These are phyloP conservation scores for Pantelozetes paolii DNA, from an alignment of 2,888 invertebrate species.

Conservation along the genomic window DNA sequence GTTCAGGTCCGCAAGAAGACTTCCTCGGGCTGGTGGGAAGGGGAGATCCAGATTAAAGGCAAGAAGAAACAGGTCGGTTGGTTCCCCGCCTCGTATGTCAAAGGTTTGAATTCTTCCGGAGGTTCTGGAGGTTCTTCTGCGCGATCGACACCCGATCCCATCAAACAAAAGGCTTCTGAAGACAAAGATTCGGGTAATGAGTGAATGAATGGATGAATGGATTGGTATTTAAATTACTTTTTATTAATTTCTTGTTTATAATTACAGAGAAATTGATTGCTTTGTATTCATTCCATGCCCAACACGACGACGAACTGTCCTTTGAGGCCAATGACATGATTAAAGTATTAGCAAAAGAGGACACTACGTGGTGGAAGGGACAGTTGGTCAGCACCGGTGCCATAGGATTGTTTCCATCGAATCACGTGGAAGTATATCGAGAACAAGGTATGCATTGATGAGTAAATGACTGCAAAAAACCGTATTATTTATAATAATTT, in stretches of 20 bases:
- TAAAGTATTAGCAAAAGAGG: constrained; percentile 80
- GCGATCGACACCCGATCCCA: constrained; percentile 52
- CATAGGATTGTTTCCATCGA: constrained; percentile 89
- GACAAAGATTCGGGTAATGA: constrained; percentile 40
- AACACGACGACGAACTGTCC: constrained; percentile 88
- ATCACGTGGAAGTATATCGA: constrained; percentile 65
- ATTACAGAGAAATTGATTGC: constrained; percentile 78
- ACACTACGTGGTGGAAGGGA: constrained; percentile 97
- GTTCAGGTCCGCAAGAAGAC: constrained; percentile 95
- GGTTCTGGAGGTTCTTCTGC: constrained; percentile 50
- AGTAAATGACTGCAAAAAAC: background rate
- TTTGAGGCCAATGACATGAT: constrained; percentile 89
- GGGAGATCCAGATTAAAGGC: constrained; percentile 81
- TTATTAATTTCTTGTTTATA: constrained; percentile 44
- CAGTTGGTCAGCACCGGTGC: constrained; percentile 73
- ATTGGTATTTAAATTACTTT: constrained; percentile 44
- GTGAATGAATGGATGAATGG: constrained; percentile 22
- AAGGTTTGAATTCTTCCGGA: constrained; percentile 55
- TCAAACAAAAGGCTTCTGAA: constrained; percentile 32
- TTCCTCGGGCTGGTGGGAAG: constrained; percentile 99
- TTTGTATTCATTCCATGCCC: constrained; percentile 85
- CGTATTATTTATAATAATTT: constrained; percentile 10
- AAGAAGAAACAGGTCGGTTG: constrained; percentile 89
- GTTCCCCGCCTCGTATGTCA: constrained; percentile 98
- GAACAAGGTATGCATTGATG: constrained; percentile 26